Conservation (phyloP, 1,140 invertebrate genomes). For the Pararge aegeria region DNA sequence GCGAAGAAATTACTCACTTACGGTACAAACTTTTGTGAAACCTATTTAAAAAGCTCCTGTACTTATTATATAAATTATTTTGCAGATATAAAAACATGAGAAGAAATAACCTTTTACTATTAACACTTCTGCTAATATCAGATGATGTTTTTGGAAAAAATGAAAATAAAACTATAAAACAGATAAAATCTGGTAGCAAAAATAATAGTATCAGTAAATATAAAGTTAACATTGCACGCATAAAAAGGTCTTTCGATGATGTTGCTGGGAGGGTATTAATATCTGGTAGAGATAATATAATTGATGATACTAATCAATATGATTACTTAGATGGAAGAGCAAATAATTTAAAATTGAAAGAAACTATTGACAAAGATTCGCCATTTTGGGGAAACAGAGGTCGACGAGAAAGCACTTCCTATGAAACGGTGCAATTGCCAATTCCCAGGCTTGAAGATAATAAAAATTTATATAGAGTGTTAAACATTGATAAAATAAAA, state of each 20-base stretch:
- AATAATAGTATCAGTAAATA: constrained; percentile 27
- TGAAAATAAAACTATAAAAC: constrained; percentile 47
- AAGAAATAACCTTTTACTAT: constrained; percentile 39
- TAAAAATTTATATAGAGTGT: constrained; percentile 14
- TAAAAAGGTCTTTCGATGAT: constrained; percentile 45
- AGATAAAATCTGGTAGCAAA: constrained; percentile 32
- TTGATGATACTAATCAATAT: constrained; percentile 1
- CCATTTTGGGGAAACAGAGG: constrained; percentile 66
- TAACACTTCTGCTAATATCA: constrained; percentile 44
- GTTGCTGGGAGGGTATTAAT: constrained; percentile 29
- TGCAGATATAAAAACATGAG: constrained; percentile 51
- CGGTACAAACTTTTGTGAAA: no score
- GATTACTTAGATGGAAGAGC: constrained; percentile 7
- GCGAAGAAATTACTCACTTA: no score
- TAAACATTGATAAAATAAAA: constrained; percentile 30
- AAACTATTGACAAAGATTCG: constrained; percentile 35
- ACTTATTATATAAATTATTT: no score
- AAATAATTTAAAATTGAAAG: constrained; percentile 17
- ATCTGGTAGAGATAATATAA: constrained; percentile 8
- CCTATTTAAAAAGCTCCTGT: no score
- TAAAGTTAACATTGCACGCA: constrained; percentile 38
- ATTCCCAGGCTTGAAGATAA: constrained; percentile 30
- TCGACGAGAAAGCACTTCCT: constrained; percentile 46
- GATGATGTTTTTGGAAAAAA: constrained; percentile 47
- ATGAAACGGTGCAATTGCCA: constrained; percentile 36